Evolutionary conservation across 2,797 vertebrate species (phyloP), one percentile per base, ranked within the genome.

Genomic region (Cossypha niveicapilla): DNA sequence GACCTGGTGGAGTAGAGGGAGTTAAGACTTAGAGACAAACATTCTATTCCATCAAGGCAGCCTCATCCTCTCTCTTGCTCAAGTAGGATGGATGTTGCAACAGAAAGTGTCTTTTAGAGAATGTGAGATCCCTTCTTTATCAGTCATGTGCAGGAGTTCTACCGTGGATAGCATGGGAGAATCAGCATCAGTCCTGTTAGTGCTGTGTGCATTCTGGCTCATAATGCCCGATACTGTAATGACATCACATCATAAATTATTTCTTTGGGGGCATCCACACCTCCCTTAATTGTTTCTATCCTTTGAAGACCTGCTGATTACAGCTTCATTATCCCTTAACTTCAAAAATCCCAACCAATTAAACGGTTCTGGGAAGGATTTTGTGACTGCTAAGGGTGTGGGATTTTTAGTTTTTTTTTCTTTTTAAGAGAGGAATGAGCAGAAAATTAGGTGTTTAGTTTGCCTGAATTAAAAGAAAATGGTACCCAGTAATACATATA

Each of bases 291-390:
- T 91, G 67, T 53, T 91, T 74, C 67, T 82, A 50, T 63, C 67
- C 93, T 96, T 96, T 96, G 94, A 95, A 96, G 75, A 89, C 63
- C 50, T 93, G 71, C 83, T 85, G 80, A 95, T 80, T 87, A 66
- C 2, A 5, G 15, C 44, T 88, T 58, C 1, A 7, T 96, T 89
- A 92, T 92, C 71, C 86, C 41, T 67, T 84, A 82, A 93, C 92
- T 96, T 95, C 92, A 92, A 76, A 96, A 94, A 48, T 89, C 22
- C 19, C 19, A 76, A 47, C 21, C 54, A 48, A 90, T 88, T 95
- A 96, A 89, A 89, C 70, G 39, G 60, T 89, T 96, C 77, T 93
- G 44, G 34, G 74, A 93, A 92, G 58, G 80, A 85, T 96, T 95
- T 93, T 94, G 77, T 88, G 91, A 66, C 35, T 66, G 51, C 54